Evolutionary conservation across 2,113 vertebrate genomes (phyloP).

Genomic region (Pelecanoides urinatrix): DNA sequence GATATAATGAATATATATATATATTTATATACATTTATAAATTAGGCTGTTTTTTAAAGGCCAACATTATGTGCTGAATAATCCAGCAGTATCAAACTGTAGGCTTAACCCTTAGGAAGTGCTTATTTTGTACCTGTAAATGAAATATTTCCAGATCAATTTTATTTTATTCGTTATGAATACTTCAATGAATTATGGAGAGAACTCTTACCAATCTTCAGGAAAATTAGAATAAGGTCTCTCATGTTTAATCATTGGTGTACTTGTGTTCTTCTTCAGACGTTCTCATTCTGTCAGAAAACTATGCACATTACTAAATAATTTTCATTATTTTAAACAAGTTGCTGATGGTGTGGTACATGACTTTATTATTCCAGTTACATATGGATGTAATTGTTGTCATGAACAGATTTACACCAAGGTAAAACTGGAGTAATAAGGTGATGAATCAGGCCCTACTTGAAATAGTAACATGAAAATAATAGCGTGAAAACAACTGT

Average conservation of each 20-base stretch:
- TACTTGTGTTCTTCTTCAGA: background rate
- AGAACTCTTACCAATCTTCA: background rate
- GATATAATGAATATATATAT: background rate
- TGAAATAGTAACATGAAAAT: background rate
- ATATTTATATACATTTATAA: background rate
- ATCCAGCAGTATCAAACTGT: background rate
- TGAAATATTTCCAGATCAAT: background rate
- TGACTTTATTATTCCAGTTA: background rate
- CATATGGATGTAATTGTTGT: background rate
- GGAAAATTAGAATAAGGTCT: background rate
- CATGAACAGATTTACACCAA: background rate
- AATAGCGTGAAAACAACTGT: background rate
- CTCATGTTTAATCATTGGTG: background rate
- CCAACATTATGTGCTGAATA: background rate
- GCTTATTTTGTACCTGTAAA: background rate
- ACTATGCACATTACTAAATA: background rate
- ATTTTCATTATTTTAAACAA: background rate
- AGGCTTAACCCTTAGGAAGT: background rate
- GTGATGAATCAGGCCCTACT: background rate
- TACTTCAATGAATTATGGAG: background rate
- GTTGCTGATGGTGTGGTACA: background rate
- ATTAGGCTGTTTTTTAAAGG: background rate
- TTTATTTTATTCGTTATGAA: background rate
- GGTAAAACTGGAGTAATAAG: background rate
- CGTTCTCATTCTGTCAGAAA: background rate